Base-by-base conservation (phyloP, 2,888 invertebrate species). In the Hecatera dysodea region DNA sequence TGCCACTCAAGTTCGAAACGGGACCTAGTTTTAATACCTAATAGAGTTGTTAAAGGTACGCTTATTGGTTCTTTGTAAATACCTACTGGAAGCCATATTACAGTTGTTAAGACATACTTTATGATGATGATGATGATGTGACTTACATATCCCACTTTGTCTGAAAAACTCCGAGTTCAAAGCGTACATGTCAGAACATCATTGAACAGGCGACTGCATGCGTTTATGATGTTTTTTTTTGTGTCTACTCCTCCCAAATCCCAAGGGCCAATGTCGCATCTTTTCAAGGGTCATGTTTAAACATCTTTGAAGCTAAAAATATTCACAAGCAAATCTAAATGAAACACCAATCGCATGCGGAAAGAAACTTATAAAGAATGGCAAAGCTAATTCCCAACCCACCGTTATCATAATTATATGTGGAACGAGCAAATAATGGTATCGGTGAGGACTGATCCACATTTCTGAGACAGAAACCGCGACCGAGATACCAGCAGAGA, bases 391-490 rank as follows among this genome's bases (percentile, higher is more conserved):
- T 80, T 77, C 59, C 48, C 27, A 42, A 50, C 39, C 57, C 46
- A 36, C 52, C 65, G 67, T 78, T 82, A 78, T 82, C 79, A 74
- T 50, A 74, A 78, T 82, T 74, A 74, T 50, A 74, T 39, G 24
- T 33, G 50, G 61, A 67, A 84, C 72, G 77, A 77, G 71, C 65
- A 50, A 83, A 73, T 77, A 84, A 84, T 80, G 77, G 64, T 77
- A 83, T 82, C 82, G 52, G 82, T 12, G 63, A 64, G 56, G 66
- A 53, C 46, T 57, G 67, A 69, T 72, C 61, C 57, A 39, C 67
- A 72, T 67, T 62, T 55, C 42, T 62, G 55, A 67, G 53, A 75
- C 36, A 39, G 55, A 64, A 27, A 64, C 71, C 22, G 39, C 19
- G 29, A 22, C 29, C 46, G 39, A 71, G 81, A 82, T 81, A 78